Evolutionary conservation across 1,140 invertebrate species (phyloP).

Genomic region (Streblospio benedicti): DNA sequence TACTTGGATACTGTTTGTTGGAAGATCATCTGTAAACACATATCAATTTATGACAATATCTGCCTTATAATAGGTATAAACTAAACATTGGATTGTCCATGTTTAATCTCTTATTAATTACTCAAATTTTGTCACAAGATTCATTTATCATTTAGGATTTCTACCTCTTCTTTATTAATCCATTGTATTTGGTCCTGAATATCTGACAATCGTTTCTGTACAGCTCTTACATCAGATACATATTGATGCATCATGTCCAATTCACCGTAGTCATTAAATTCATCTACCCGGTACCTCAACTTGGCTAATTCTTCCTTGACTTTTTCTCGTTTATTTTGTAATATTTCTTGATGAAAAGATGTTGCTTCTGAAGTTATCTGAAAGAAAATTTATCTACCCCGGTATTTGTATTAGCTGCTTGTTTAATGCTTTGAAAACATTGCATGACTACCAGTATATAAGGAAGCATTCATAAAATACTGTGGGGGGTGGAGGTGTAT

Average conservation of each 20-base stretch:
- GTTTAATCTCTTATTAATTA: too few species aligned
- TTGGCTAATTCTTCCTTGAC: slow-evolving; percentile 62
- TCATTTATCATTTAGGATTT: too few species aligned
- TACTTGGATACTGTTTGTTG: slow-evolving; percentile 67
- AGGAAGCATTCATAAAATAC: background rate
- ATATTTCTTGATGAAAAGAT: too few species aligned
- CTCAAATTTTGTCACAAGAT: too few species aligned
- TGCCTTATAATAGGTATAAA: too few species aligned
- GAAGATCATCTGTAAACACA: too few species aligned
- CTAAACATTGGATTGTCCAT: too few species aligned
- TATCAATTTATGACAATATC: too few species aligned
- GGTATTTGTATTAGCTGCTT: background rate
- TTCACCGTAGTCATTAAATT: slow-evolving; percentile 51
- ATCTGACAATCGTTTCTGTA: slow-evolving; percentile 62
- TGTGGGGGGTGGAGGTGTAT: background rate
- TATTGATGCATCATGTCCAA: slow-evolving; percentile 49
- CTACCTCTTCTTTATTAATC: slow-evolving; percentile 63
- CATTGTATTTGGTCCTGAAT: slow-evolving; percentile 64
- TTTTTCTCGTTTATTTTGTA: slow-evolving; percentile 58
- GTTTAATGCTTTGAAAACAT: background rate
- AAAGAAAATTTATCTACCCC: background rate
- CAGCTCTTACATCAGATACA: slow-evolving; percentile 57
- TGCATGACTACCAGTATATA: background rate
- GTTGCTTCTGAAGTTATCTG: too few species aligned
- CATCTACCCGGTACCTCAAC: slow-evolving; percentile 58